Evolutionary conservation across 2,797 vertebrate species (phyloP).

Genomic region (Pithecia hirsuta): DNA sequence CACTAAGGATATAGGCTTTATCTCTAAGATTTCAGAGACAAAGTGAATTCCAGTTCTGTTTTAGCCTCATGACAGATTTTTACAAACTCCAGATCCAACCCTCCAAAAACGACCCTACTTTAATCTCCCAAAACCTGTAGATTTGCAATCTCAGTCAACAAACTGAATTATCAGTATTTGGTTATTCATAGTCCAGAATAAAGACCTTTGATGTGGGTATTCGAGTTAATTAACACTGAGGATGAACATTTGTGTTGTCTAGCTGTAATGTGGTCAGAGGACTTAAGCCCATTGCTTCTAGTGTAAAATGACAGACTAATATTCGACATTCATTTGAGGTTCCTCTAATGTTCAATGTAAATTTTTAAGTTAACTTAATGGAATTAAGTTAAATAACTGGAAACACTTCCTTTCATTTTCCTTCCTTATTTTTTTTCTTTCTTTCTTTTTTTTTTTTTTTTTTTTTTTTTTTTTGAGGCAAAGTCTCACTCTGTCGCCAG

Average conservation of each 20-base stretch:
- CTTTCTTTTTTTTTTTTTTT: too few relatives aligned
- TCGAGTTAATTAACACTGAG: neutral
- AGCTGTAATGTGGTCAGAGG: neutral
- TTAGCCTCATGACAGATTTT: neutral
- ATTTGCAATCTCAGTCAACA: neutral
- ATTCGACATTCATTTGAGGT: neutral
- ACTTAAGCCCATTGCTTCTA: neutral
- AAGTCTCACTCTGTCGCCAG: neutral
- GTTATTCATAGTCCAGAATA: neutral
- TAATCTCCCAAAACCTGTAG: neutral
- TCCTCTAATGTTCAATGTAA: neutral
- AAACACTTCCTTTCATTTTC: neutral
- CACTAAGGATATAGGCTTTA: neutral
- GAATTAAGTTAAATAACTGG: conserved; percentile 4
- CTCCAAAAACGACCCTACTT: neutral
- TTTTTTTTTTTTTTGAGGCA: neutral
- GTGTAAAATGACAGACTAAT: neutral
- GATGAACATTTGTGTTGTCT: neutral
- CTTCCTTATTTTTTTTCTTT: neutral
- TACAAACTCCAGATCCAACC: neutral
- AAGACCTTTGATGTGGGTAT: neutral
- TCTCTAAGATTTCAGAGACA: neutral
- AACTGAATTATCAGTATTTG: neutral
- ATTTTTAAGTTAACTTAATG: neutral
- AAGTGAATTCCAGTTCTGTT: neutral